Base-by-base conservation (phyloP, 2,797 vertebrate genomes). In the Hippopotamyrus pictus region DNA sequence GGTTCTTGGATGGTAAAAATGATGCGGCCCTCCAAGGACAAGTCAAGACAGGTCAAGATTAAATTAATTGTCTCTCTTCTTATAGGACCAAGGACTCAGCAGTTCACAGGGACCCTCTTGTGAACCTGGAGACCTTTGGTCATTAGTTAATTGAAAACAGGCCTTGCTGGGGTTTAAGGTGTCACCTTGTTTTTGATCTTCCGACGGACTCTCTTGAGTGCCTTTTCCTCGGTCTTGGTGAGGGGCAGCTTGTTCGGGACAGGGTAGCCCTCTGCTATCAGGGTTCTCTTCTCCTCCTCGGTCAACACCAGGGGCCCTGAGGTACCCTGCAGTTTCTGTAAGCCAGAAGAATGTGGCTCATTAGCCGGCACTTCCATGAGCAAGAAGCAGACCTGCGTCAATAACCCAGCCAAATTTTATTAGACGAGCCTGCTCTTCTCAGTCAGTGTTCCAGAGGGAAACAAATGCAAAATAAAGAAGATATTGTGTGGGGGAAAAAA, bases 151-250 rank as follows among this genome's bases (percentile, higher is more conserved):
- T n/a, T 79, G 5, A 79, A 19, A 79, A 79, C 41, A n/a, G 41
- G 41, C 12, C 5, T 41, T 19, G 50, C 5, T 51, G 29, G 14
- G 37, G 25, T 84, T 33, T 84, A 37, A 86, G 83, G 54, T 25
- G 59, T n/a, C 37, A 98, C 98, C 98, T 99, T 99, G 92, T 99
- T 99, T 93, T 99, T 99, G 91, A 99, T 99, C 96, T 99, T 99
- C 91, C 98, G 96, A 50, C 98, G 95, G 92, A 99, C 98, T 91
- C 98, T 96, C 95, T 99, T 99, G 93, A 99, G 96, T 91, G 98
- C 97, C 94, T 99, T 99, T 93, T 99, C 98, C 92, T 99, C 98
- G 0, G 97, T 98, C 95, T 99, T 99, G 82, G 97, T 98, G 93
- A 99, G 98, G 44, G 98, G 98, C 51, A 99, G 96, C 93, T 99